A percentile compares a stretch with the other conserved stretches of the same genome.
These are phyloP conservation scores for Phyllostomus hastatus DNA, from an alignment of 2,113 vertebrate genomes.

Conservation along the genomic window DNA sequence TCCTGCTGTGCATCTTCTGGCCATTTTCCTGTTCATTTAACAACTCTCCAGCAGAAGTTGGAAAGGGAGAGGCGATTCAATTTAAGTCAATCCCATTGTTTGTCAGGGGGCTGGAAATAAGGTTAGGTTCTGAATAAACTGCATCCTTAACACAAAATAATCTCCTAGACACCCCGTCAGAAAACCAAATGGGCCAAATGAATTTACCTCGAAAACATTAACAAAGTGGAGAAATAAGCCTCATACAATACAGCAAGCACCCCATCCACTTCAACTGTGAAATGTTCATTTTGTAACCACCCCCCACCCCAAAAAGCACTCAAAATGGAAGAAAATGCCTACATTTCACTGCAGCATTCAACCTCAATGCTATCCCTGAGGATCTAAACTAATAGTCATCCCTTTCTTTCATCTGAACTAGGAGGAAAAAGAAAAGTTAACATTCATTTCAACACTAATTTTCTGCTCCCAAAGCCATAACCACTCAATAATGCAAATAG, in stretches of 20 bases:
- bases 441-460: not conserved
- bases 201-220: constrained; percentile 30
- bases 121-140: not conserved
- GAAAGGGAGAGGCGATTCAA: constrained; percentile 22
- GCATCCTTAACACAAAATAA: constrained; percentile 34
- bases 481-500: not conserved
- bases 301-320: constrained; percentile 15
- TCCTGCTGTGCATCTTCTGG: constrained; percentile 36
- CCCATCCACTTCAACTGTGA: not conserved
- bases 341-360: not conserved
- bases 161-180: not conserved
- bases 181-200: constrained; percentile 31
- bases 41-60: constrained; percentile 8
- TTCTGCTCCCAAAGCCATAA: constrained; percentile 13
- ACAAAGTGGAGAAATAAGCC: not conserved
- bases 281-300: not conserved
- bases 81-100: constrained; percentile 37
- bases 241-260: not conserved
- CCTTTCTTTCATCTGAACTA: not conserved
- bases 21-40: constrained; percentile 58
- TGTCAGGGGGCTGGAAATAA: constrained; percentile 43
- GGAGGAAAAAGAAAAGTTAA: not conserved
- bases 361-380: not conserved
- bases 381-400: not conserved
- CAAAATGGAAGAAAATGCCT: constrained; percentile 22